Percentiles rank a stretch among this genome's conserved stretches.
Conservation (phyloP, 2,113 vertebrate genomes). For the Neoarius graeffei region DNA sequence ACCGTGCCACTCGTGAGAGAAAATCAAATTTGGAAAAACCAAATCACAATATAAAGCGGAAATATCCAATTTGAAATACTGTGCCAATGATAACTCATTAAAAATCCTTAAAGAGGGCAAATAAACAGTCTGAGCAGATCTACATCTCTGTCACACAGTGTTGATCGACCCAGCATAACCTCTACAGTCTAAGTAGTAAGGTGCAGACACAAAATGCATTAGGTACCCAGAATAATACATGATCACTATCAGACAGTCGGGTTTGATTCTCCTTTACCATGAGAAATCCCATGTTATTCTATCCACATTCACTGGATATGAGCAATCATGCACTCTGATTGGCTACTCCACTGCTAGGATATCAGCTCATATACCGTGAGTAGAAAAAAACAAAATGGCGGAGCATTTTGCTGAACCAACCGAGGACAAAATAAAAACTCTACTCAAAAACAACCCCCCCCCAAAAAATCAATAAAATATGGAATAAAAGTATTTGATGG, state of each 20-base stretch:
- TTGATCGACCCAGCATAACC: not conserved
- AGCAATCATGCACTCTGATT: too few species aligned
- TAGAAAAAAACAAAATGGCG: too few species aligned
- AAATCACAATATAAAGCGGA: not conserved
- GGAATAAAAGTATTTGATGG: too few species aligned
- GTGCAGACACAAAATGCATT: not conserved
- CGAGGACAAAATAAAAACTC: too few species aligned
- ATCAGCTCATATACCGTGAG: too few species aligned
- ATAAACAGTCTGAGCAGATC: not conserved
- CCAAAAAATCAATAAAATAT: too few species aligned
- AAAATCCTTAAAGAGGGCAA: not conserved
- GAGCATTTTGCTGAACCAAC: too few species aligned
- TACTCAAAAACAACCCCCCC: too few species aligned
- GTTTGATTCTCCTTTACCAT: not conserved
- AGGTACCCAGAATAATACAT: not conserved
- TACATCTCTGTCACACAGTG: not conserved
- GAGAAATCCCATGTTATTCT: too few species aligned
- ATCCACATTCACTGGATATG: too few species aligned
- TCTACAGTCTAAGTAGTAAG: not conserved
- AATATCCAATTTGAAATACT: slow-evolving; percentile 2
- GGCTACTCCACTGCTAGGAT: too few species aligned
- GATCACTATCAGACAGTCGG: not conserved
- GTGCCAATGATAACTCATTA: not conserved
- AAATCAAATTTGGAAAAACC: slow-evolving; percentile 1
- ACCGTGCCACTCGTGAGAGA: too few species aligned